Evolutionary conservation across 1,140 invertebrate species (phyloP), one percentile per base, ranked within the genome.

Genomic region (Camponotus floridanus): DNA sequence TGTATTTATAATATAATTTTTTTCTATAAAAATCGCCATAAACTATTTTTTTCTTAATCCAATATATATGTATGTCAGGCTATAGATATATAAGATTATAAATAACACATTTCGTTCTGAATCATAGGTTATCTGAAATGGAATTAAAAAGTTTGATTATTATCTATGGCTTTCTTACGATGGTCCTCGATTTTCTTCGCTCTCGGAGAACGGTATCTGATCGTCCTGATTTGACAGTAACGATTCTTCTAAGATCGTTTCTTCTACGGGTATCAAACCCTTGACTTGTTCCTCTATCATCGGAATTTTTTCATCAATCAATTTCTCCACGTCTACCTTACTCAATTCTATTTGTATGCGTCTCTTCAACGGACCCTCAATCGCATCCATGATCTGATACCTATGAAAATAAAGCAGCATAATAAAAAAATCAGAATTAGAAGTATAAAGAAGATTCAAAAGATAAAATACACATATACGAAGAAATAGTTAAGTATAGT

Each of bases 381-480:
- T 92, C 4, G 97, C 97, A 91, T 98, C 97, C 96, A 98, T 97
- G 86, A 98, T 98, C 94, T 98, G 97, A 94, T 98, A 97, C 73
- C 94, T 95, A 76, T 13, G 13, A 36, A 21, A 48, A 31, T 57
- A 61, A 42, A 55, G 3, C 57, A 31, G 36, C 26, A 26, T 26
- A 18, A 45, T 62, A 4, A 51, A 9, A 9, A 64, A 57, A 26
- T 26, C 2, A 55, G 4, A 65, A 6, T 42, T 57, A 18, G 2
- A 18, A 61, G 1, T 39, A 48, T 62, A 13, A 18, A 31, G 0
- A 42, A 51, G 6, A 21, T 15, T 78, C 8, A 8, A 26, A n/a
- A 3, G 39, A 9, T 0, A 62, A 55, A 73, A 36, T 31, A 21
- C 13, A n/a, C 2, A 6, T 26, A 26, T 26, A 26, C 9, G 55